Percentiles rank a stretch among this genome's conserved stretches.
phyloP scores from a whole-genome alignment of 2,113 vertebrate genomes.

The Daubentonia madagascariensis region DNA sequence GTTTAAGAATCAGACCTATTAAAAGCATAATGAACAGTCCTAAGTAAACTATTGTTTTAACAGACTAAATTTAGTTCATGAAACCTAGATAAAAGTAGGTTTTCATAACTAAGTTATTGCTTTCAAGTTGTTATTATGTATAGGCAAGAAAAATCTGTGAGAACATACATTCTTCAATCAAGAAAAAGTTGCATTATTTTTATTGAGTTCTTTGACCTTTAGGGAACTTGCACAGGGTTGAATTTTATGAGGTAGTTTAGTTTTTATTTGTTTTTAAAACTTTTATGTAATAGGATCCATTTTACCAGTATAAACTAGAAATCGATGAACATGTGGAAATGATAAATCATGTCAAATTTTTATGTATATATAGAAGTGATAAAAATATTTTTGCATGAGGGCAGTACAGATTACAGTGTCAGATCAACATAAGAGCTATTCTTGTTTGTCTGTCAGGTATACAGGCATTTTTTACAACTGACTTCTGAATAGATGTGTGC shows the following conservation, averaged over 20 bases:
- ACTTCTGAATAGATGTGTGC: not conserved
- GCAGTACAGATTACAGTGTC: not conserved
- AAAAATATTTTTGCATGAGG: not conserved
- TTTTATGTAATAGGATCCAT: not conserved
- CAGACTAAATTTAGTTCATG: not conserved
- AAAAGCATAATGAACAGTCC: not conserved
- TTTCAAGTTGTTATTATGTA: not conserved
- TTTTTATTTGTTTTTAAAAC: not conserved
- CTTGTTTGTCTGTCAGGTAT: not conserved
- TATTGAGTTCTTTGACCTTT: not conserved
- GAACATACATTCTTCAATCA: not conserved
- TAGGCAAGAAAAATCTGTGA: not conserved
- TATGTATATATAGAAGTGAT: not conserved
- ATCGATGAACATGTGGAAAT: not conserved
- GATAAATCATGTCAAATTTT: not conserved
- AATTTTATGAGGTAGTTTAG: not conserved
- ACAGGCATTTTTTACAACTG: not conserved
- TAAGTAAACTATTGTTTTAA: not conserved
- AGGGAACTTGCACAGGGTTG: not conserved
- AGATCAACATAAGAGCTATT: not conserved
- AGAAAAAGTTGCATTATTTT: not conserved
- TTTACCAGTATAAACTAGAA: not conserved
- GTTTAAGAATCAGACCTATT: not conserved
- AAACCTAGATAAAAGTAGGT: not conserved
- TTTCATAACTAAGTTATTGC: not conserved